phyloP scores from a whole-genome alignment of 2,888 invertebrate species.

The Cantharis rufa region DNA sequence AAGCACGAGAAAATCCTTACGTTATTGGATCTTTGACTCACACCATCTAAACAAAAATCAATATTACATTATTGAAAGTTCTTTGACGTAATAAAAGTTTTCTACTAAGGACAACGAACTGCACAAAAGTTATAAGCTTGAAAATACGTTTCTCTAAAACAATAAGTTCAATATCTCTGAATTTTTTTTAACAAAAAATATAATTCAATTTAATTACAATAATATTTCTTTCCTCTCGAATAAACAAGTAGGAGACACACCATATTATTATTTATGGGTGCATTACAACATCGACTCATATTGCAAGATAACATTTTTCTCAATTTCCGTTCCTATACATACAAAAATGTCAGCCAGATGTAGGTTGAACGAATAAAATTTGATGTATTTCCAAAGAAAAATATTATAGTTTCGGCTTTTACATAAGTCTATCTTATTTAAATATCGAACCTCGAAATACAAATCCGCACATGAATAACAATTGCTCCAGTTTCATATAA shows the following conservation, averaged over 20 bases:
- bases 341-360: background rate
- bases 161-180: background rate
- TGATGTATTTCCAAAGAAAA: background rate
- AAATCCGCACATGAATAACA: background rate
- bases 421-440: background rate
- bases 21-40: background rate
- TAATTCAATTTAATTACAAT: background rate
- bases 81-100: constrained; percentile 1
- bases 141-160: background rate
- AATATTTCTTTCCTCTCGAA: background rate
- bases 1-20: background rate
- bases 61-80: background rate
- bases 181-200: background rate
- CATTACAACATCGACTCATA: background rate
- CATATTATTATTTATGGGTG: background rate
- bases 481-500: background rate
- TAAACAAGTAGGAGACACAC: background rate
- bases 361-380: background rate
- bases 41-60: background rate
- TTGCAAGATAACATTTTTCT: background rate
- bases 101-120: background rate
- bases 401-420: background rate
- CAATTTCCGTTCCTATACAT: background rate
- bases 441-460: background rate
- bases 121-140: background rate